Conservation (phyloP, 2,797 vertebrate genomes). For the Neosalanx taihuensis region DNA sequence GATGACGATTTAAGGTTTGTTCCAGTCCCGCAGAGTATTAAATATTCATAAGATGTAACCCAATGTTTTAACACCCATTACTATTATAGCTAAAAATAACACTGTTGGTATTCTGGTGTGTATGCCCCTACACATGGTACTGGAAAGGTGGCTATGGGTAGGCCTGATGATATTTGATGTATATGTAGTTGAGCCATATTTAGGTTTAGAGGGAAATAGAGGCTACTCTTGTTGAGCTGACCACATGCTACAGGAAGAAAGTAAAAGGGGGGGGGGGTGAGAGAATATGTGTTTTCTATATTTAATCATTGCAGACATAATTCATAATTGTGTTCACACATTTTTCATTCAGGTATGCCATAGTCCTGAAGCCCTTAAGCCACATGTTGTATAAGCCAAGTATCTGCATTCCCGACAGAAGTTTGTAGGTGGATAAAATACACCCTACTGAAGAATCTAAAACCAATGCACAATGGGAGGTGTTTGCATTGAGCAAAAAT, state of each 20-base stretch:
- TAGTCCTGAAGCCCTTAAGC: too few species aligned
- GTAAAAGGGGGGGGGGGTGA: background rate
- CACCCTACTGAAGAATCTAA: too few species aligned
- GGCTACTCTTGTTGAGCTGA: slow-evolving; percentile 4
- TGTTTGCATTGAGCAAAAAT: too few species aligned
- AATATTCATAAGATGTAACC: too few species aligned
- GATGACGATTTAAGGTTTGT: background rate
- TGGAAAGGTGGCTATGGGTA: slow-evolving; percentile 6
- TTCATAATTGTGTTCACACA: too few species aligned
- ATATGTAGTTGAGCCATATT: slow-evolving; percentile 10
- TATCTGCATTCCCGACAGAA: too few species aligned
- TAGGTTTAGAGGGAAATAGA: slow-evolving; percentile 20
- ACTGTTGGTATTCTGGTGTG: background rate
- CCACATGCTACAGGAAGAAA: background rate
- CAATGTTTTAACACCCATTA: too few species aligned
- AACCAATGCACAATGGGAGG: too few species aligned
- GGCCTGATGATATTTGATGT: background rate
- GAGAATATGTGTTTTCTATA: slow-evolving; percentile 18
- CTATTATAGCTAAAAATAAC: background rate
- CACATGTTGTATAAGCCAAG: too few species aligned
- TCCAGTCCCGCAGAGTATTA: too few species aligned
- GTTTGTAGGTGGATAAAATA: too few species aligned
- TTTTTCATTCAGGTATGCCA: background rate
- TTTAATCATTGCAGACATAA: slow-evolving; percentile 10
- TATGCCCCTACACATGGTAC: background rate